These are phyloP conservation scores for Pogoniulus pusillus DNA, from an alignment of 2,797 vertebrate genomes.

Conservation along the genomic window DNA sequence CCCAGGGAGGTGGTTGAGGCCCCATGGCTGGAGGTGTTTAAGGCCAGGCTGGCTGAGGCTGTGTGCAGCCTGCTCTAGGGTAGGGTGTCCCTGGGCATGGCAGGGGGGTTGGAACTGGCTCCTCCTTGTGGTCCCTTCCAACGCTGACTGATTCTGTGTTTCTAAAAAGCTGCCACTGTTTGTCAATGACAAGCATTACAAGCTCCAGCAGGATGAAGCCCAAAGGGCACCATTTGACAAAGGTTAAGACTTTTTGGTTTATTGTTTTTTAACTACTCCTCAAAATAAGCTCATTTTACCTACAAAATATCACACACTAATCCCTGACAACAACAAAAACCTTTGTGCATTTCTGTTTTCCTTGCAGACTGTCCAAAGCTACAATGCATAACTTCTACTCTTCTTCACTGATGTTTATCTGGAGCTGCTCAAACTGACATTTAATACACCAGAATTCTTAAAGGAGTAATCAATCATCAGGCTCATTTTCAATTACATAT, in stretches of 20 bases:
- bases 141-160: no score
- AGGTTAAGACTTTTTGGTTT: neutral
- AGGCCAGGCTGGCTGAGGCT: no score
- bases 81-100: no score
- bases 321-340: neutral
- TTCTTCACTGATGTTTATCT: neutral
- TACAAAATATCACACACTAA: neutral
- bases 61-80: no score
- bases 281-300: neutral
- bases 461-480: neutral
- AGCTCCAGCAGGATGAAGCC: neutral
- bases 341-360: neutral
- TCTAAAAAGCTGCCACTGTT: neutral
- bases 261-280: neutral
- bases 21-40: no score
- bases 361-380: neutral
- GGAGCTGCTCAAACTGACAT: neutral
- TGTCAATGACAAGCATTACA: neutral
- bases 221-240: neutral
- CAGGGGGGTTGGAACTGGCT: no score
- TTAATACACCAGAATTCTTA: neutral
- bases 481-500: neutral
- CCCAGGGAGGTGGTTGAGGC: no score
- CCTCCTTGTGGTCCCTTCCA: no score
- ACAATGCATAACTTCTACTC: neutral